A percentile compares a stretch with the other conserved stretches of the same genome.
Evolutionary conservation across 2,888 invertebrate species (phyloP).

Genomic region (Cephus runcator): DNA sequence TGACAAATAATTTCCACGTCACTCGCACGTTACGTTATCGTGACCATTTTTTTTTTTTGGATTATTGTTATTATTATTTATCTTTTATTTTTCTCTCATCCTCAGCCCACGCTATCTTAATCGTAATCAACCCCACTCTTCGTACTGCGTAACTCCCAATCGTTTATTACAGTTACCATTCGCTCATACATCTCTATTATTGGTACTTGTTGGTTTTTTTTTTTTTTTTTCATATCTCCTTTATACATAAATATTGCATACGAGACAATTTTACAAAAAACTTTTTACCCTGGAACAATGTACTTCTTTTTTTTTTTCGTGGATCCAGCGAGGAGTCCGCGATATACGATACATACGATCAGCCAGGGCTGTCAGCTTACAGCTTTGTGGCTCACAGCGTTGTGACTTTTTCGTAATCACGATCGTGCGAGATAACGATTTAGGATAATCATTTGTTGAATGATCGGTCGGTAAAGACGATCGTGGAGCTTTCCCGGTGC

Average conservation of each 20-base stretch:
- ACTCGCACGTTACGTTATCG: not conserved
- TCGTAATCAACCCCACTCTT: slow-evolving; percentile 6
- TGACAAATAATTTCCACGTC: not conserved
- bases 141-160: not conserved
- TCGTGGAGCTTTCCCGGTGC: not conserved
- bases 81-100: slow-evolving; percentile 15
- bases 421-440: not conserved
- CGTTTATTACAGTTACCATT: slow-evolving; percentile 9
- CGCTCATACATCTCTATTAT: slow-evolving; percentile 4
- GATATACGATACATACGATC: not conserved
- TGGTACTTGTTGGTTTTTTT: slow-evolving; percentile 5
- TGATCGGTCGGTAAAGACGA: not conserved
- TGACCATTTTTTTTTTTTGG: not conserved
- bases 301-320: slow-evolving; percentile 37
- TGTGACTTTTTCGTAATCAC: not conserved
- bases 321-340: not conserved
- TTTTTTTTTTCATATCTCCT: slow-evolving; percentile 18
- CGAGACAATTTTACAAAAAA: slow-evolving; percentile 54
- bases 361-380: not conserved
- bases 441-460: not conserved
- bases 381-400: not conserved
- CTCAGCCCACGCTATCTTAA: not conserved
- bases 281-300: slow-evolving; percentile 59
- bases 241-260: slow-evolving; percentile 56
- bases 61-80: slow-evolving; percentile 7